Conservation (phyloP, 2,113 vertebrate genomes). For the Neomonachus schauinslandi region DNA sequence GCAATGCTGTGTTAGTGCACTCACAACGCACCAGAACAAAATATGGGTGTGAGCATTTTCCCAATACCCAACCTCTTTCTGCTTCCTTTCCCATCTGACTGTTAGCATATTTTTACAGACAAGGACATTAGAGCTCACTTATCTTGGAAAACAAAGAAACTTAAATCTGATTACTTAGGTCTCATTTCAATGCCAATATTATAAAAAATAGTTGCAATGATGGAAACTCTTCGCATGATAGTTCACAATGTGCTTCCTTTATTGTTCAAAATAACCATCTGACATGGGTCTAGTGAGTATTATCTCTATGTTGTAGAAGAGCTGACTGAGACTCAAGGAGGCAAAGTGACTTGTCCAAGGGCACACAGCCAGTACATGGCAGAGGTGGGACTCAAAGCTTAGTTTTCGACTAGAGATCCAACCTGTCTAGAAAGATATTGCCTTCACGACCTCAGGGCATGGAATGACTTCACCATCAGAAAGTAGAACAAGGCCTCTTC, state of each 20-base stretch:
- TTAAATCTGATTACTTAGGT: not conserved
- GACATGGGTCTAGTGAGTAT: too few relatives aligned
- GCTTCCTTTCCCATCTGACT: not conserved
- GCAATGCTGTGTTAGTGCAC: too few relatives aligned
- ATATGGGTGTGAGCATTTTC: not conserved
- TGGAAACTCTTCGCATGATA: not conserved
- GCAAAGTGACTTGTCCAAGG: not conserved
- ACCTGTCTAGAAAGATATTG: fast-evolving
- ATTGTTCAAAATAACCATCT: not conserved
- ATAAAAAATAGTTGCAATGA: not conserved
- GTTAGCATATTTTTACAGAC: not conserved
- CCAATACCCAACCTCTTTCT: too few relatives aligned
- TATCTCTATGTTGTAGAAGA: not conserved
- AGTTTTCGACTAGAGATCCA: not conserved
- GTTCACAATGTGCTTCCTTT: not conserved
- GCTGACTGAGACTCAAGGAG: not conserved
- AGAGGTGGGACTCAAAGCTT: not conserved
- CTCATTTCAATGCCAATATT: not conserved
- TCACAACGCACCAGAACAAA: fast-evolving
- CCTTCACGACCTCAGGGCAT: fast-evolving
- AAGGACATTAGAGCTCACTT: not conserved
- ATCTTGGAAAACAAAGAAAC: not conserved
- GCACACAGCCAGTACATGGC: too few relatives aligned
- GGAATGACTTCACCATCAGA: too few relatives aligned
- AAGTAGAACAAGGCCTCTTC: not conserved